Percentiles rank a stretch among this genome's conserved stretches.
These are phyloP conservation scores for Tenthredo mesomela DNA, from an alignment of 2,888 invertebrate species.

Conservation along the genomic window DNA sequence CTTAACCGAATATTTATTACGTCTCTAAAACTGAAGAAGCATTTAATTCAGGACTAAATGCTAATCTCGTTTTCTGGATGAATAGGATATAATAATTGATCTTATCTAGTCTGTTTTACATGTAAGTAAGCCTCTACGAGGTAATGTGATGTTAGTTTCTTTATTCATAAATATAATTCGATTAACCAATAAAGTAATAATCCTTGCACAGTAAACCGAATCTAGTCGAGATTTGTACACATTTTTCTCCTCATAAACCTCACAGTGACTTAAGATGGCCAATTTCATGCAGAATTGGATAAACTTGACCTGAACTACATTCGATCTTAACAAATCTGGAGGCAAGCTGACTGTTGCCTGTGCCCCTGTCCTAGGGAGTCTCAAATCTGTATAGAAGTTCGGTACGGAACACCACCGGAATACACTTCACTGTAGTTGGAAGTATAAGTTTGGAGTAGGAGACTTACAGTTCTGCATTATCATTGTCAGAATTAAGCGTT, in stretches of 20 bases:
- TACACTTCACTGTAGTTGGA: background rate
- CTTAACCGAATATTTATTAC: conserved; percentile 6
- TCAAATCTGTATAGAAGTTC: background rate
- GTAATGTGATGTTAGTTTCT: conserved; percentile 53
- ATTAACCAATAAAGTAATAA: conserved; percentile 24
- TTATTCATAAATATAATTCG: conserved; percentile 30
- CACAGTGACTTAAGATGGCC: background rate
- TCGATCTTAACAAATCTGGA: background rate
- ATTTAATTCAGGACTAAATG: background rate
- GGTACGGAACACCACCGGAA: background rate
- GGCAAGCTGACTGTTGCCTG: background rate
- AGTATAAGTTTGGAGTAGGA: background rate
- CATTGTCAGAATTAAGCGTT: background rate
- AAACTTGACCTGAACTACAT: background rate
- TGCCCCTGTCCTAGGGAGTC: background rate
- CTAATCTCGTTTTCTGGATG: background rate
- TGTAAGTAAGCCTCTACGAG: conserved; percentile 52
- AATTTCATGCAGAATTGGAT: background rate
- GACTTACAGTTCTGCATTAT: background rate
- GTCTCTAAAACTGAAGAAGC: background rate
- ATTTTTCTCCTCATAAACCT: background rate
- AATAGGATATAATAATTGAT: background rate
- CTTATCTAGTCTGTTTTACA: conserved; percentile 35
- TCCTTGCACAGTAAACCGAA: background rate
- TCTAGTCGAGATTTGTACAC: background rate